A percentile compares a stretch with the other conserved stretches of the same genome.
phyloP scores from a whole-genome alignment of 2,113 vertebrate species.

The Coracopsis vasa region DNA sequence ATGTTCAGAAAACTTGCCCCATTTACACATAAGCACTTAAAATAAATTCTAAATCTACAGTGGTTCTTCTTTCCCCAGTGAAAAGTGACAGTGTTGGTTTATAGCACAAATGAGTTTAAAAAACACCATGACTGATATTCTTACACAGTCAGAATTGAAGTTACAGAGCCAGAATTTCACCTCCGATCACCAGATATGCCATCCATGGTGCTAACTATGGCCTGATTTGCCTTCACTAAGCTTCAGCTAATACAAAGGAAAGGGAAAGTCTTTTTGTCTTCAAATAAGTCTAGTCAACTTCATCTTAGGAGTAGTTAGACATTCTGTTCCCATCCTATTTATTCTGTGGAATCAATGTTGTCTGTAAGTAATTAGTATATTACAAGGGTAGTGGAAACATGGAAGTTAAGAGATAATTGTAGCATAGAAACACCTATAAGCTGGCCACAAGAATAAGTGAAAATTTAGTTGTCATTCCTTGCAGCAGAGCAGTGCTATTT shows the following conservation, averaged over 20 bases:
- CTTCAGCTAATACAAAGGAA: neutral
- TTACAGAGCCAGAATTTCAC: neutral
- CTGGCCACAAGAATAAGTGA: neutral
- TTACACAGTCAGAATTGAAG: neutral
- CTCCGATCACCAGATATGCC: neutral
- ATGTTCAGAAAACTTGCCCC: neutral
- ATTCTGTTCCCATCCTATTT: neutral
- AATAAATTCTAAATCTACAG: neutral
- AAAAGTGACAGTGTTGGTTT: neutral
- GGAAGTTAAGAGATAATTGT: neutral
- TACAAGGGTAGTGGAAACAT: neutral
- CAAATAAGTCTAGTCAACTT: neutral
- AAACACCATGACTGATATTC: neutral
- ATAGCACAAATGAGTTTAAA: neutral
- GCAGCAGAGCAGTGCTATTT: neutral
- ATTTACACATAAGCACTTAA: neutral
- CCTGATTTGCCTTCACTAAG: neutral
- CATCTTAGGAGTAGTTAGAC: neutral
- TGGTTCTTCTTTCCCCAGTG: neutral
- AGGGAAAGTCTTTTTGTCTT: neutral
- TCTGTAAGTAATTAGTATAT: neutral
- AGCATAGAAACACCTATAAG: neutral
- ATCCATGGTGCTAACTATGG: neutral
- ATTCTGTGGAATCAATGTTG: neutral
- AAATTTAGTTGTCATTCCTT: neutral